Base-by-base conservation (phyloP, 2,797 vertebrate species). In the Emydoidea blandingii region DNA sequence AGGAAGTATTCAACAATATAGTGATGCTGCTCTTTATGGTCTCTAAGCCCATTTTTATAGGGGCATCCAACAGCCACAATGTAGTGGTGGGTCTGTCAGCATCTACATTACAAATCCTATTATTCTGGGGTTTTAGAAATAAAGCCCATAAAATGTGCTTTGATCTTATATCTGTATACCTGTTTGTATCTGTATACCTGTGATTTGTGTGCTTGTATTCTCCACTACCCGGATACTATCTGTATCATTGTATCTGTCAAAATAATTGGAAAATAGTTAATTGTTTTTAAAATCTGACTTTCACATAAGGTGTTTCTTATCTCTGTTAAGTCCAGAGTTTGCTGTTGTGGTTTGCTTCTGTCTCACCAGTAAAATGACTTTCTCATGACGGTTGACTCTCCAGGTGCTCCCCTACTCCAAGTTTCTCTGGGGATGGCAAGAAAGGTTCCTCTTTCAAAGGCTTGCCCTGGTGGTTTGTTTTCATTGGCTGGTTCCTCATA, bases 391-490 rank as follows among this genome's bases (percentile, higher is more conserved):
- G 1, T 90, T 96, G 37, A n/a, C 65, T 94, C 23, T 84, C 91
- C 95, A 93, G 97, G 81, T 96, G 93, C 23, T 97, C 97, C 12
- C 93, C 93, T 52, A 97, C 93, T 94, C 91, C 97, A 76, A 98
- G 98, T 92, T 97, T 98, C 79, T 96, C 97, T 0, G 96, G 97
- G 41, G 98, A 96, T 37, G 10, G 83, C 49, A 98, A 98, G 96
- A 98, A 98, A 92, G 97, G 93, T 57, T 52, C 79, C 34, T 72
- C 94, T 85, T 14, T 91, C 3, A 97, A 94, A 94, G 98, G 99
- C 44, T 98, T 99, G 88, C 99, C 99, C 9, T 99, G 99, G 99
- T 99, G 99, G 99, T 99, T 99, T 97, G 98, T 99, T 86, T 99
- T 99, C 85, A 96, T 99, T 5, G 99, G 98, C 65, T 99, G 99